Conservation (phyloP, 2,113 vertebrate genomes). For the Gallinago undulata region DNA sequence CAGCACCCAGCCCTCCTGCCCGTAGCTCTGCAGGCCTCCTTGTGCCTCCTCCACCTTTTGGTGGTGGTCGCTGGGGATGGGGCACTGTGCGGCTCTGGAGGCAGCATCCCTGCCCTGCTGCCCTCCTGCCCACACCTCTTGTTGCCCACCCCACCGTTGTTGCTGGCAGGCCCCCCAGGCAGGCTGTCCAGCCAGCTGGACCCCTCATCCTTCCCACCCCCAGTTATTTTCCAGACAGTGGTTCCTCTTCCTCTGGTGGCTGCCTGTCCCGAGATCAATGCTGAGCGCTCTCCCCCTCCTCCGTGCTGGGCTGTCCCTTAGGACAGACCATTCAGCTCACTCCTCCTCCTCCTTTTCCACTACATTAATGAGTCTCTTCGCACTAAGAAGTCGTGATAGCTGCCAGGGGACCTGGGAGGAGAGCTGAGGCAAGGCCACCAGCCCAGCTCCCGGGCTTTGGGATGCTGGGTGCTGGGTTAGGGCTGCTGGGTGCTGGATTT, state of each 20-base stretch:
- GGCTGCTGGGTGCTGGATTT: not conserved
- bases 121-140: not conserved
- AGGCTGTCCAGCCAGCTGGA: not conserved
- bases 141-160: not conserved
- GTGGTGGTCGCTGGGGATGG: not conserved
- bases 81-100: not conserved
- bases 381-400: not conserved
- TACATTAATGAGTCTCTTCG: slow-evolving; percentile 41
- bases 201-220: not conserved
- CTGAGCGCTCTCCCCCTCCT: slow-evolving; percentile 2
- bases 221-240: not conserved
- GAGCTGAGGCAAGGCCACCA: not conserved
- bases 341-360: slow-evolving; percentile 50
- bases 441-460: accelerated
- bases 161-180: not conserved
- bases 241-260: not conserved
- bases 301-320: not conserved
- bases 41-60: not conserved
- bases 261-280: not conserved
- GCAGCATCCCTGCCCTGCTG: not conserved
- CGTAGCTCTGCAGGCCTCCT: not conserved
- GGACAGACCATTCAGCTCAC: slow-evolving; percentile 20
- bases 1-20: not conserved
- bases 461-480: not conserved
- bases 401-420: not conserved